Evolutionary conservation across 1,140 invertebrate species (phyloP), one percentile per base, ranked within the genome.

Genomic region (Mizuhopecten yessoensis): DNA sequence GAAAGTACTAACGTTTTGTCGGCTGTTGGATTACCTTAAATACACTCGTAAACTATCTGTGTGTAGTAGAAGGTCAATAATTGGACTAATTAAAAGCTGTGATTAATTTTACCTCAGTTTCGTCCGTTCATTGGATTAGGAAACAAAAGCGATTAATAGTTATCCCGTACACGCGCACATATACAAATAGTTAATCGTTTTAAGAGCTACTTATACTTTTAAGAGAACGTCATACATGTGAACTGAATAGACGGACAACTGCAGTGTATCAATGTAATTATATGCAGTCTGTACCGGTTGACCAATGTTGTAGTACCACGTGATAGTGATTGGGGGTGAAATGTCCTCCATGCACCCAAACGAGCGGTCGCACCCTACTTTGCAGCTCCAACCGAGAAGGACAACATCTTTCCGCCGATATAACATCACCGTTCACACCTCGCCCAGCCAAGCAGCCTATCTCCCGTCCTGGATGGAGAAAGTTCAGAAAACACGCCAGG

Each of bases 381-480:
- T 75, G n/a, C 57, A 75, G 23, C n/a, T 75, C 11, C 57, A n/a
- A 0, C 57, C 57, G 23, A 1, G 57, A 75, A 0, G 57, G 57
- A 75, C 57, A n/a, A n/a, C n/a, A 75, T 75, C 57, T 75, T 75
- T 75, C n/a, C 57, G 57, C n/a, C 57, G 17, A 17, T 75, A 75
- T 29, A 75, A 75, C 17, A 75, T 75, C 1, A 75, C 57, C n/a
- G 57, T 75, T 29, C 57, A 75, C 36, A 39, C 36, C 5, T n/a
- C 23, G 29, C 57, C 23, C 5, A 75, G 57, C 29, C 57, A 75
- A 29, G n/a, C 23, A n/a, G 57, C 57, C 0, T 75, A 75, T 29
- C n/a, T 29, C 5, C 57, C 57, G n/a, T 75, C 57, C n/a, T 75
- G 57, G 57, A 75, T 75, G 57, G 57, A 75, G 2, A 75, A 75